Conservation (phyloP, 2,888 invertebrate species). For the Cancer borealis region DNA sequence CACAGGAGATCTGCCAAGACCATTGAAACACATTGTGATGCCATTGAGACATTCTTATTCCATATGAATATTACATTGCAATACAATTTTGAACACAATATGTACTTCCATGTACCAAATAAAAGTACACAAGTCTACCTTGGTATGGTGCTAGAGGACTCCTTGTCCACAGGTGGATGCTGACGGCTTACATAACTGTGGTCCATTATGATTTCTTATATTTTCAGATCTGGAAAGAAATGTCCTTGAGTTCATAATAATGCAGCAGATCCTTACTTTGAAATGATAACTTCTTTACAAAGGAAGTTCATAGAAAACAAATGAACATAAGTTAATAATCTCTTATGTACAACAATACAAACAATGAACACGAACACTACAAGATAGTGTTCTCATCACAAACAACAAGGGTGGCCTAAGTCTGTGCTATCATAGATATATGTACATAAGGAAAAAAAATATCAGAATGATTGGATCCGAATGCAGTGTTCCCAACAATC, state of each 20-base stretch:
- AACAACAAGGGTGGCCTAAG: too few relatives aligned
- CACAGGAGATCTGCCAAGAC: conserved; percentile 58
- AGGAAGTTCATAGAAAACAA: not conserved
- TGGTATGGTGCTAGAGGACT: conserved; percentile 58
- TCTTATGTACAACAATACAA: not conserved
- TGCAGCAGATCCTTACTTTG: not conserved
- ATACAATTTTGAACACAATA: not conserved
- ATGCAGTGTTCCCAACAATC: not conserved
- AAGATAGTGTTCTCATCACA: too few relatives aligned
- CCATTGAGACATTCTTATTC: not conserved
- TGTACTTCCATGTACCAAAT: not conserved
- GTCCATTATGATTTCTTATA: conserved; percentile 59
- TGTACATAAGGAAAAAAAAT: too few relatives aligned
- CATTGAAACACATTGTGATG: not conserved
- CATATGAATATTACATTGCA: not conserved
- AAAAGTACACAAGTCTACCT: conserved; percentile 45
- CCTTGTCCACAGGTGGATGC: conserved; percentile 58
- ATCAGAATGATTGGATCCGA: not conserved
- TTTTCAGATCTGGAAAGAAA: conserved; percentile 42
- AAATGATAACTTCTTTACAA: not conserved
- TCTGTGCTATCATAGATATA: too few relatives aligned
- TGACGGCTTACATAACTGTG: conserved; percentile 72
- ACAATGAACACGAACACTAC: not conserved
- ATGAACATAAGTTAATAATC: not conserved
- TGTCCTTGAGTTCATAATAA: not conserved